These are phyloP conservation scores for Speoplatyrhinus poulsoni DNA, from an alignment of 2,113 vertebrate species.

Conservation along the genomic window DNA sequence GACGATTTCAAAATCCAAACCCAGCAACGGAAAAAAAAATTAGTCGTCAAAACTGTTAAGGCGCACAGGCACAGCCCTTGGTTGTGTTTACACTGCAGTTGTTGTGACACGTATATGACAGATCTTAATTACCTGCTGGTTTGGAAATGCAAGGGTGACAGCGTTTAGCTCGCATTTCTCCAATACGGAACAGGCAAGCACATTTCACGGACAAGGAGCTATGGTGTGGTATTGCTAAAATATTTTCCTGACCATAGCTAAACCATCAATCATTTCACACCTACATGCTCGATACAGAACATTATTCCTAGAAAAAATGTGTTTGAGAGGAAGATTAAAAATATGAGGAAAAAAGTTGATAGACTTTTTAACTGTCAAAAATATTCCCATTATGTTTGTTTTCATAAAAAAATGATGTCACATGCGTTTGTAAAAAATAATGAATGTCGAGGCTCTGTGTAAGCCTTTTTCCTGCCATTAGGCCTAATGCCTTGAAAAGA, in stretches of 20 bases:
- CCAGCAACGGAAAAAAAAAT: conserved; percentile 52
- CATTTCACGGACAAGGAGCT: conserved; percentile 53
- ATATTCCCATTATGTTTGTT: conserved; percentile 5
- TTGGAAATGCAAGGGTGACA: conserved; percentile 28
- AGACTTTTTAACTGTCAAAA: too few species aligned
- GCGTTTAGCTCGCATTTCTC: conserved; percentile 34
- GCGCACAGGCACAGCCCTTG: conserved; percentile 18
- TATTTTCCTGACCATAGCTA: conserved; percentile 3
- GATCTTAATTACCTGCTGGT: conserved; percentile 70
- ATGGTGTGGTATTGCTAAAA: conserved; percentile 24
- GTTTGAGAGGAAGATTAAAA: too few species aligned
- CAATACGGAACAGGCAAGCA: conserved; percentile 59
- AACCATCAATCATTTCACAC: conserved; percentile 55
- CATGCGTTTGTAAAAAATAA: conserved; percentile 16
- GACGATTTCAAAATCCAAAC: conserved; percentile 33
- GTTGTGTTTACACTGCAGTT: conserved; percentile 70
- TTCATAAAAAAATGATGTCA: conserved; percentile 5
- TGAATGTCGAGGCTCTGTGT: not conserved
- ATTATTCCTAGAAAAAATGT: too few species aligned
- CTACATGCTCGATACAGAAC: not conserved
- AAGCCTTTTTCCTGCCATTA: not conserved
- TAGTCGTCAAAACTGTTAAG: conserved; percentile 6
- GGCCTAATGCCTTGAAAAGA: not conserved
- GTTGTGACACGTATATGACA: conserved; percentile 63
- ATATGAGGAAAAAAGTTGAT: too few species aligned